These are phyloP conservation scores for Diachrysia chrysitis DNA, from an alignment of 2,888 invertebrate species.

Conservation along the genomic window DNA sequence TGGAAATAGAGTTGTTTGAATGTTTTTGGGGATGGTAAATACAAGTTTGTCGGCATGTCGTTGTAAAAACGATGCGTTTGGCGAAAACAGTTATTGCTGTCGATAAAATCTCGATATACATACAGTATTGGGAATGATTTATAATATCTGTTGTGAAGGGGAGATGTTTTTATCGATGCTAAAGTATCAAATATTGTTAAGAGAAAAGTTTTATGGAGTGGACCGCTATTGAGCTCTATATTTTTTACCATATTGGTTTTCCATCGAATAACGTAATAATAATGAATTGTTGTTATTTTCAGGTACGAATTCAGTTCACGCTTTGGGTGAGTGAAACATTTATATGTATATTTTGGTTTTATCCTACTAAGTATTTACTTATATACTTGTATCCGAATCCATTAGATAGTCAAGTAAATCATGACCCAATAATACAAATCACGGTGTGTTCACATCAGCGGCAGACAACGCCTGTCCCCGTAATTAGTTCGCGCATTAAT, in stretches of 20 bases:
- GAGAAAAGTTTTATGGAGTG: conserved; percentile 55
- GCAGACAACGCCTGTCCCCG: conserved; percentile 55
- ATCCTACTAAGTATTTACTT: not conserved
- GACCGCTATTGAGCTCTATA: conserved; percentile 27
- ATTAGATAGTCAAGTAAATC: conserved; percentile 26
- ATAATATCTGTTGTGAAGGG: conserved; percentile 74
- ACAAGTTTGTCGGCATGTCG: conserved; percentile 46
- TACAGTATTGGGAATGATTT: conserved; percentile 74
- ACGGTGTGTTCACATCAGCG: conserved; percentile 40
- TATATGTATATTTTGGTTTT: not conserved
- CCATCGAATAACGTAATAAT: not conserved
- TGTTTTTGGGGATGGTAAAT: conserved; percentile 24
- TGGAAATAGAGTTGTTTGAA: not conserved
- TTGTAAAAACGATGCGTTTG: conserved; percentile 76
- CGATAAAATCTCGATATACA: conserved; percentile 79
- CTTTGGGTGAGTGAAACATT: not conserved
- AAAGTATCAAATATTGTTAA: conserved; percentile 54
- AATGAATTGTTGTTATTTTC: conserved; percentile 2
- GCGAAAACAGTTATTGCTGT: conserved; percentile 71
- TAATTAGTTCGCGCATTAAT: conserved; percentile 79
- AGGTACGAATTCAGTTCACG: not conserved
- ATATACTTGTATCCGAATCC: not conserved
- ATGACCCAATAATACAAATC: conserved; percentile 56
- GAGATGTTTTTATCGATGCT: conserved; percentile 63
- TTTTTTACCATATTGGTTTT: conserved; percentile 19